A percentile compares a stretch with the other conserved stretches of the same genome.
These are phyloP conservation scores for Octopus sinensis DNA, from an alignment of 1,140 invertebrate genomes.

Conservation along the genomic window DNA sequence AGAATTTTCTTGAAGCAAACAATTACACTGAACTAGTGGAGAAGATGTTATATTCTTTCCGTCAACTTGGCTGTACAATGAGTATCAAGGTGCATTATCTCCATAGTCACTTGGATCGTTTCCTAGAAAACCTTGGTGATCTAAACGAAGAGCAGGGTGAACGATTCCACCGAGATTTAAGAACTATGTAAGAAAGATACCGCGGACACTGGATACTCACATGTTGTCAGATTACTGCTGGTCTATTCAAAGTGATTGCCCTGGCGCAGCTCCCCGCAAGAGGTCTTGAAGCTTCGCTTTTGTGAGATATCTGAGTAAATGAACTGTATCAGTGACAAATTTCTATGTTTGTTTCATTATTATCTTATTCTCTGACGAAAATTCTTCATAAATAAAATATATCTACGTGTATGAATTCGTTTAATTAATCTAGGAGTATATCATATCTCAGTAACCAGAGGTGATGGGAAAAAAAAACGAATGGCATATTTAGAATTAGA, in stretches of 20 bases:
- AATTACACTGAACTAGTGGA: neutral
- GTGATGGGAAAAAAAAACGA: too few species aligned
- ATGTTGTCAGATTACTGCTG: too few species aligned
- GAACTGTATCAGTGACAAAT: neutral
- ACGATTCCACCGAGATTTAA: conserved; percentile 6
- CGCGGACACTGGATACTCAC: neutral
- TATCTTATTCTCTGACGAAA: too few species aligned
- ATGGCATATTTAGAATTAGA: too few species aligned
- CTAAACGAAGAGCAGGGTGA: conserved; percentile 4
- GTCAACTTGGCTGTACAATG: neutral
- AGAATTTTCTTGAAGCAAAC: neutral
- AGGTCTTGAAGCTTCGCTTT: neutral
- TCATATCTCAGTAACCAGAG: too few species aligned
- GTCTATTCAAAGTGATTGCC: neutral
- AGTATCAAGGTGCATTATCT: neutral
- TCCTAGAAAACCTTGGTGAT: neutral
- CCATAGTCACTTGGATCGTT: neutral
- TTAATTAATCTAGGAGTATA: neutral
- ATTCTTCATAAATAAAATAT: neutral
- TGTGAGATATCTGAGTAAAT: neutral
- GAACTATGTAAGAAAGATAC: neutral
- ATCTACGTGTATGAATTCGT: neutral
- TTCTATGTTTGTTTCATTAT: too few species aligned
- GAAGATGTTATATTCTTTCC: neutral
- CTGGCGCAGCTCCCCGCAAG: neutral